These are phyloP conservation scores for Margaritifera margaritifera DNA, from an alignment of 2,888 invertebrate species.

Conservation along the genomic window DNA sequence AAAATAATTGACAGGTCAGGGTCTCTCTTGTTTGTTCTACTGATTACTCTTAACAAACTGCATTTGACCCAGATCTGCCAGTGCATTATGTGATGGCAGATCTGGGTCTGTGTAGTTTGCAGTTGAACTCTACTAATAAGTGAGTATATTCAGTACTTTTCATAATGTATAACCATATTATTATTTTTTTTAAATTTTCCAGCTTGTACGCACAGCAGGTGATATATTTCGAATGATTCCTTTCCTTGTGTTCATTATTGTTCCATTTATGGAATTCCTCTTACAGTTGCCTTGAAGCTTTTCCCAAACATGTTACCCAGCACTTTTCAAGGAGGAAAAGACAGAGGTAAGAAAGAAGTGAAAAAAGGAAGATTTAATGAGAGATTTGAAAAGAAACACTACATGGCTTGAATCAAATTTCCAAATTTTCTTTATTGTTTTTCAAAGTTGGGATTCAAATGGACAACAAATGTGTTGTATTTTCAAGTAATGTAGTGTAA, in stretches of 20 bases:
- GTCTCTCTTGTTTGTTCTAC: no score
- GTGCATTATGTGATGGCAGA: not conserved
- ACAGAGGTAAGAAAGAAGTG: constrained; percentile 53
- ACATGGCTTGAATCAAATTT: no score
- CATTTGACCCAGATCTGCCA: no score
- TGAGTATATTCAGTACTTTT: not conserved
- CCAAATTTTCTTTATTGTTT: no score
- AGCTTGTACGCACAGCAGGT: constrained; percentile 84
- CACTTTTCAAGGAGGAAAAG: constrained; percentile 85
- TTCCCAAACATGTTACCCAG: constrained; percentile 98
- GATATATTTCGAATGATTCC: constrained; percentile 97
- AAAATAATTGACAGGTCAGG: no score
- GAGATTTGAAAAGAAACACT: no score
- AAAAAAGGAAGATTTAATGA: constrained; percentile 44
- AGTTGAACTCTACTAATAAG: no score
- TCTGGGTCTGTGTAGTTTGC: not conserved
- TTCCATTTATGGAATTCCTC: constrained; percentile 97
- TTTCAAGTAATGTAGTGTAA: no score
- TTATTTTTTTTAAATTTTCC: constrained; percentile 54
- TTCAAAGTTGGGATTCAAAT: no score
- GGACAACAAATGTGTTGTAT: no score
- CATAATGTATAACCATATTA: not conserved
- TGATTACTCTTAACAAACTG: no score
- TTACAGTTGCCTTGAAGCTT: constrained; percentile 91
- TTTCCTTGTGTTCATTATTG: constrained; percentile 95